Conservation (phyloP, 2,113 vertebrate genomes). For the Corydoras sp. region DNA sequence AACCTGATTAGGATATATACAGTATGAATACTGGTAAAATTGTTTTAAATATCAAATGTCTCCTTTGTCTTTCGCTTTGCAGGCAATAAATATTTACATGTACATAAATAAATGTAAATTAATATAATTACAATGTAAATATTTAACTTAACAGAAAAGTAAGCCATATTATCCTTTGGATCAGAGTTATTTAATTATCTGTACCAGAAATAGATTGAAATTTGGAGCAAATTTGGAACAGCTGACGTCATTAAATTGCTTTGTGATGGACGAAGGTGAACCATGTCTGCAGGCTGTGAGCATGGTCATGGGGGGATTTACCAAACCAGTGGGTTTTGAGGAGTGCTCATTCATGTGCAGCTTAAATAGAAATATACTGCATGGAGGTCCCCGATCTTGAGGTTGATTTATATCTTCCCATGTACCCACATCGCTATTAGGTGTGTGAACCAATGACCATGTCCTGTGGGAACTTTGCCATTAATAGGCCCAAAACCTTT, state of each 20-base stretch:
- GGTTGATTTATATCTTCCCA: neutral
- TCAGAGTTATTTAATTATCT: too few species aligned
- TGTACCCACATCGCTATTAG: neutral
- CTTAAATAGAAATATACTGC: conserved; percentile 23
- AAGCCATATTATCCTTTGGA: too few species aligned
- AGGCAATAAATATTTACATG: too few species aligned
- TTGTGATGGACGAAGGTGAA: conserved; percentile 68
- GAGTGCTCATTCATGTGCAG: conserved; percentile 29
- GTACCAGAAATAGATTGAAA: too few species aligned
- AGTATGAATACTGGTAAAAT: too few species aligned
- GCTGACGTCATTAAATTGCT: conserved; percentile 62
- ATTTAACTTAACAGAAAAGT: too few species aligned
- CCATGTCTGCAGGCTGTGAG: conserved; percentile 59
- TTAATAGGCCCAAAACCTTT: conserved; percentile 1
- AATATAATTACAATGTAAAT: too few species aligned
- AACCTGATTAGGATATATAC: too few species aligned
- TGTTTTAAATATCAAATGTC: too few species aligned
- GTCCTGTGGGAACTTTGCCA: conserved; percentile 15
- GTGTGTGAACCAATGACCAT: conserved; percentile 9
- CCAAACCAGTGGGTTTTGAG: conserved; percentile 50
- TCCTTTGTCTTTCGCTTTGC: too few species aligned
- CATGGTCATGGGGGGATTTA: conserved; percentile 54
- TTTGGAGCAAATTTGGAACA: conserved; percentile 43
- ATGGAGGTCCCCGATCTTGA: neutral
- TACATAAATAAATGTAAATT: too few species aligned